phyloP scores from a whole-genome alignment of 1,140 invertebrate species.

The Halesus radiatus region DNA sequence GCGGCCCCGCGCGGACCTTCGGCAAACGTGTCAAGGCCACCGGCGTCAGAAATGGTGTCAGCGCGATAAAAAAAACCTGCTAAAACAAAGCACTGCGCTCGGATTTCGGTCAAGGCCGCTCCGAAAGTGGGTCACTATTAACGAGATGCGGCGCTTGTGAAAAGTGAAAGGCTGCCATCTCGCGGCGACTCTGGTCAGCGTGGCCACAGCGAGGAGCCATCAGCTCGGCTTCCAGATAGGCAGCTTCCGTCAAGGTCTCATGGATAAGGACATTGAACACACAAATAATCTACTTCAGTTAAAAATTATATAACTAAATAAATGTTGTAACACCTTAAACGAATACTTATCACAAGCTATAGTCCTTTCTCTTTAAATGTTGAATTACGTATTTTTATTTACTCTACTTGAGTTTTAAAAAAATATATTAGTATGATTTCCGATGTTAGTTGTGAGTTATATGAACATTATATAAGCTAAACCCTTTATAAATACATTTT shows the following conservation, averaged over 20 bases:
- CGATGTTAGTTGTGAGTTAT: too few relatives aligned
- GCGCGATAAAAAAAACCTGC: slow-evolving; percentile 54
- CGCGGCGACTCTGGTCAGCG: slow-evolving; percentile 4
- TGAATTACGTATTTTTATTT: too few relatives aligned
- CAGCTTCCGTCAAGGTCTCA: background rate
- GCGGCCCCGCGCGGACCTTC: slow-evolving; percentile 53
- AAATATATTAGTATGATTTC: too few relatives aligned
- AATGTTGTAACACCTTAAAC: too few relatives aligned
- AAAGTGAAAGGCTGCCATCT: slow-evolving; percentile 42
- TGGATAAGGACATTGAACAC: too few relatives aligned
- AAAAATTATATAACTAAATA: too few relatives aligned
- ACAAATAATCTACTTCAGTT: too few relatives aligned
- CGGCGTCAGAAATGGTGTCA: slow-evolving; percentile 53
- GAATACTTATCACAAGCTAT: too few relatives aligned
- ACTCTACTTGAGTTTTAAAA: too few relatives aligned
- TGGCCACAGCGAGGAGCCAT: background rate
- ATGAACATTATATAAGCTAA: too few relatives aligned
- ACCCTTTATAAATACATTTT: too few relatives aligned
- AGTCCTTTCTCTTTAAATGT: too few relatives aligned
- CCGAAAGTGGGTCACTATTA: slow-evolving; percentile 53
- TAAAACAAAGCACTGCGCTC: slow-evolving; percentile 52
- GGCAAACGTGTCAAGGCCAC: slow-evolving; percentile 56
- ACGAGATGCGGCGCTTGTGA: slow-evolving; percentile 43
- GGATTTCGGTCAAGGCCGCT: slow-evolving; percentile 56
- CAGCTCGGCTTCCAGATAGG: background rate